Evolutionary conservation across 2,888 invertebrate genomes (phyloP).

Genomic region (Sthenelais limicola): DNA sequence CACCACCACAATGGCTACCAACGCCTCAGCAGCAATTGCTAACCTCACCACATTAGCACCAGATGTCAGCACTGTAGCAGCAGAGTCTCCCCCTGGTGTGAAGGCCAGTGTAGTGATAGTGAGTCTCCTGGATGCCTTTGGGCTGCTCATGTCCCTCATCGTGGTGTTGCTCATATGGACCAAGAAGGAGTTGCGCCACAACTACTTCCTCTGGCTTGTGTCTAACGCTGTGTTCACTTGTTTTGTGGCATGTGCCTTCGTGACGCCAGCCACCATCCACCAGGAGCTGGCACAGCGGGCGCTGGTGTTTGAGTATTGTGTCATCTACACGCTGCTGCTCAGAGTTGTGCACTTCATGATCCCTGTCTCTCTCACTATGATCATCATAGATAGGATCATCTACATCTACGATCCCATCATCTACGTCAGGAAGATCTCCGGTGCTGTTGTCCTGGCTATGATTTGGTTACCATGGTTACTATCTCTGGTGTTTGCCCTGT

Average conservation of each 20-base stretch:
- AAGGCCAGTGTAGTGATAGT: constrained; percentile 3
- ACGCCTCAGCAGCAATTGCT: too few species aligned
- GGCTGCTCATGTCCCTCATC: not conserved
- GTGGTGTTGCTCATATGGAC: constrained; percentile 12
- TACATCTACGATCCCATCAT: constrained; percentile 17
- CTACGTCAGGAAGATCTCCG: not conserved
- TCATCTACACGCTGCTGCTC: constrained; percentile 8
- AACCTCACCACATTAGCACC: too few species aligned
- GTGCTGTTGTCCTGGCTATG: not conserved
- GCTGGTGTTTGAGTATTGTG: not conserved
- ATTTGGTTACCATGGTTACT: constrained; percentile 25
- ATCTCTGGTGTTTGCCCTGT: not conserved
- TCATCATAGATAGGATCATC: not conserved
- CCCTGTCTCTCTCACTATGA: constrained; percentile 9
- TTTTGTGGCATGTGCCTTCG: not conserved
- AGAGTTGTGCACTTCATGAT: constrained; percentile 21
- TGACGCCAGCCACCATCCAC: constrained; percentile 22
- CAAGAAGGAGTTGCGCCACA: constrained; percentile 15
- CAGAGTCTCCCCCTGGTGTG: not conserved
- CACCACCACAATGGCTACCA: too few species aligned
- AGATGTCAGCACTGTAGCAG: too few species aligned
- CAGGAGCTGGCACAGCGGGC: not conserved
- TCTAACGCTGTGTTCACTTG: not conserved
- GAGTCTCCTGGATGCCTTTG: not conserved
- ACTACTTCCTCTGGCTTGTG: constrained; percentile 16